Evolutionary conservation across 2,797 vertebrate genomes (phyloP), one percentile per base, ranked within the genome.

Genomic region (Platalea minor): DNA sequence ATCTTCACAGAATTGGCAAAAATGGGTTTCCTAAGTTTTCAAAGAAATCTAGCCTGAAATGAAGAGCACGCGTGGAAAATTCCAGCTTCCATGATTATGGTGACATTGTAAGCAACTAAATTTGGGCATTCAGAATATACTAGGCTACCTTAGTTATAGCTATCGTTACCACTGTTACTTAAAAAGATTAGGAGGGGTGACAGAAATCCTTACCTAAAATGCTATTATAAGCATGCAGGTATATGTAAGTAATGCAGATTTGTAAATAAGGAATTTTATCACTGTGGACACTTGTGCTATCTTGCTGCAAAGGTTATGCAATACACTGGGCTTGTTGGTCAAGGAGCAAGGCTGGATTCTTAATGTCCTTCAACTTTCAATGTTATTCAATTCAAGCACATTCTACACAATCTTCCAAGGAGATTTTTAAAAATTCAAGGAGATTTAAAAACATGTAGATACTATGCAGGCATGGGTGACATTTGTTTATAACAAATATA

Each of bases 281-380:
- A 19, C 23, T 60, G 5, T 1, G 1, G n/a, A 54, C 26, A 41
- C 12, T 31, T 0, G 0, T n/a, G 50, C 12, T 67, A 17, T n/a
- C 25, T 7, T 84, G 33, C 35, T 59, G 11, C 26, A 21, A 61
- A 19, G 5, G 5, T 29, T 75, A 17, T 20, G 23, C 0, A 0
- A 39, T 37, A 50, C 13, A 10, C 23, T 46, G 28, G 26, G 15
- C 4, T 64, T 54, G 12, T 2, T 53, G 37, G 10, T 56, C 45
- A 64, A 31, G 13, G 19, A 85, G 6, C 8, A 77, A 80, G 26
- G 48, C 24, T 85, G 14, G 56, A 63, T 59, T 77, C 35, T 84
- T 65, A 61, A 56, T 8, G 39, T 9, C 33, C 31, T 60, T 84
- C 43, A 65, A 8, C 35, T 86, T 64, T 15, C 5, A 28, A 48